Evolutionary conservation across 1,140 invertebrate genomes (phyloP).

Genomic region (Heterodera schachtii): DNA sequence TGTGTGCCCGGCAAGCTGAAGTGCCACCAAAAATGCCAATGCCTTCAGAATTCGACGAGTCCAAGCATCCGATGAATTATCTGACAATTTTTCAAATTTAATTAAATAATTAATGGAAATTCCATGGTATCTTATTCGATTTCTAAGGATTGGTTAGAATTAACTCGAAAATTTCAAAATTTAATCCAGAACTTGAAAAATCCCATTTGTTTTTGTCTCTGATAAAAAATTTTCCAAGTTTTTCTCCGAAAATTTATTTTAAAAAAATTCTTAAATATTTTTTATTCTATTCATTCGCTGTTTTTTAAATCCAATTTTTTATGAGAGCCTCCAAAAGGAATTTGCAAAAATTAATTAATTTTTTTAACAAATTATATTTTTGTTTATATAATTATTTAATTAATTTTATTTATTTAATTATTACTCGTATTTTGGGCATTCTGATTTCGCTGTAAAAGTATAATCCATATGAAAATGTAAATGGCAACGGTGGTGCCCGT

Average conservation of each 20-base stretch:
- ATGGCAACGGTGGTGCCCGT: neutral
- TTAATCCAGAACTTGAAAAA: no score
- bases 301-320: no score
- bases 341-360: constrained; percentile 7
- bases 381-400: neutral
- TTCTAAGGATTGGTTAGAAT: no score
- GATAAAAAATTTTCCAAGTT: no score
- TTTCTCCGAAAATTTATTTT: no score
- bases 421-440: neutral
- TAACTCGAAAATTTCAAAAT: no score
- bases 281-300: no score
- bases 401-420: no score
- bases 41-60: constrained; percentile 24
- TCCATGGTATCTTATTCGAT: no score
- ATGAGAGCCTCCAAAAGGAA: no score
- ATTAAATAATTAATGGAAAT: neutral
- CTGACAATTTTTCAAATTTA: neutral
- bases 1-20: constrained; percentile 7
- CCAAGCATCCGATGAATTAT: constrained; percentile 4
- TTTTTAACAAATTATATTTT: neutral
- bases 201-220: no score
- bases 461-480: constrained; percentile 19
- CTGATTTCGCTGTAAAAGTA: neutral
- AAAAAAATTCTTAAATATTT: no score
- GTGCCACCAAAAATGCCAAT: constrained; percentile 10